Conservation (phyloP, 2,113 vertebrate species). For the Sinocyclocheilus rhinocerous region DNA sequence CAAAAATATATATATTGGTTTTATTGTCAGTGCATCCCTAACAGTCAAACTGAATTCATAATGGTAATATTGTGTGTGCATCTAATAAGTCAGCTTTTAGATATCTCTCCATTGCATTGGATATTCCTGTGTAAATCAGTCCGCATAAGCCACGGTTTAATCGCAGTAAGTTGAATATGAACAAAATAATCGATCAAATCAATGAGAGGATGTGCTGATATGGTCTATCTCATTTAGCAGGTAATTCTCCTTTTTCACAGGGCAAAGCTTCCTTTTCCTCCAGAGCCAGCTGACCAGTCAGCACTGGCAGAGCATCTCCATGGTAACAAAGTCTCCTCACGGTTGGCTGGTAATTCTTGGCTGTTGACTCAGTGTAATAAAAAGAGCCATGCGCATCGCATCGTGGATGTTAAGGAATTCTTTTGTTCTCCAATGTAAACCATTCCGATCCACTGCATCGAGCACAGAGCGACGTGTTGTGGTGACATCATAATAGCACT, state of each 20-base stretch:
- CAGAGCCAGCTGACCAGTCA: constrained; percentile 33
- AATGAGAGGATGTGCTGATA: constrained; percentile 31
- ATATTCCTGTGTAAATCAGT: neutral
- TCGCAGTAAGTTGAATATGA: constrained; percentile 19
- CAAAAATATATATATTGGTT: neutral
- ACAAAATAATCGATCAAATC: constrained; percentile 38
- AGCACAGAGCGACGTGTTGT: constrained; percentile 49
- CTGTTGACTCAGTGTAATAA: constrained; percentile 59
- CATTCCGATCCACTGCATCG: constrained; percentile 12
- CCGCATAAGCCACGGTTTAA: neutral
- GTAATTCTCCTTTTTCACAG: constrained; percentile 26
- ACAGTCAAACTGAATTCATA: neutral
- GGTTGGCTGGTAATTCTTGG: constrained; percentile 57
- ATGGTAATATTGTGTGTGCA: constrained; percentile 30
- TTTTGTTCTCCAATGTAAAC: constrained; percentile 37
- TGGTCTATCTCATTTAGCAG: constrained; percentile 26
- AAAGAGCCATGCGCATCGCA: constrained; percentile 51
- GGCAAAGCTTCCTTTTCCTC: constrained; percentile 31
- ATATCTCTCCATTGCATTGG: neutral
- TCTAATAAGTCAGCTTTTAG: constrained; percentile 26
- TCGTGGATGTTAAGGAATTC: constrained; percentile 46
- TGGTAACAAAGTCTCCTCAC: constrained; percentile 43
- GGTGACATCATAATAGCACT: constrained; percentile 54
- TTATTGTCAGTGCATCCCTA: neutral
- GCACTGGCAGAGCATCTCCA: constrained; percentile 30